Percentiles rank a stretch among this genome's conserved stretches.
Conservation (phyloP, 2,888 invertebrate species). For the Xanthia icteritia region DNA sequence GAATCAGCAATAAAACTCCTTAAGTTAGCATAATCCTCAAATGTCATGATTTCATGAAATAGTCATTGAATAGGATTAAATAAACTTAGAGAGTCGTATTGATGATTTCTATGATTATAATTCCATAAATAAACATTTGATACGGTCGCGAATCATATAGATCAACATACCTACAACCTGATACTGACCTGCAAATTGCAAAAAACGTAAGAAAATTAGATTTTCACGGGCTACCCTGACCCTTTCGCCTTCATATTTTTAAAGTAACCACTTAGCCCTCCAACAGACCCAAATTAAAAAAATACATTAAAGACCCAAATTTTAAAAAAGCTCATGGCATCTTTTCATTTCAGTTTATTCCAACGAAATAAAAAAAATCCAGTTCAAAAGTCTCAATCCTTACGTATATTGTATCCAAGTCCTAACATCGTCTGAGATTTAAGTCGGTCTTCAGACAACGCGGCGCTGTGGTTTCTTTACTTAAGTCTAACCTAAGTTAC, state of each 20-base stretch:
- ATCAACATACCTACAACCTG: too few relatives aligned
- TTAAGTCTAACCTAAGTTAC: conserved; percentile 86
- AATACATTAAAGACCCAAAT: background rate
- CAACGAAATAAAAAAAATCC: conserved; percentile 18
- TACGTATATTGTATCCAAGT: conserved; percentile 71
- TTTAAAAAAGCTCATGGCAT: background rate
- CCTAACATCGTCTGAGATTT: conserved; percentile 81
- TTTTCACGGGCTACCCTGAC: too few relatives aligned
- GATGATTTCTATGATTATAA: too few relatives aligned
- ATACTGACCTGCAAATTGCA: too few relatives aligned
- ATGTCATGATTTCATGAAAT: too few relatives aligned
- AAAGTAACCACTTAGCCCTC: background rate
- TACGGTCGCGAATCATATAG: too few relatives aligned
- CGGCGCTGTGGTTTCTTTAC: conserved; percentile 87
- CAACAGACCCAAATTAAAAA: background rate
- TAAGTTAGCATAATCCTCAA: too few relatives aligned
- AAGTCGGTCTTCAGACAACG: conserved; percentile 85
- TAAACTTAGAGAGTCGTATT: too few relatives aligned
- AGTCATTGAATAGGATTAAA: too few relatives aligned
- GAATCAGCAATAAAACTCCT: too few relatives aligned
- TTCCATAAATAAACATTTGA: too few relatives aligned
- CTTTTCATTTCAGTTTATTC: background rate
- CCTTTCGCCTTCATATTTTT: background rate
- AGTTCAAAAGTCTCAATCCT: conserved; percentile 53
- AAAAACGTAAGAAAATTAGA: too few relatives aligned